Evolutionary conservation across 2,113 vertebrate genomes (phyloP).

Genomic region (Oreochromis spilurus): DNA sequence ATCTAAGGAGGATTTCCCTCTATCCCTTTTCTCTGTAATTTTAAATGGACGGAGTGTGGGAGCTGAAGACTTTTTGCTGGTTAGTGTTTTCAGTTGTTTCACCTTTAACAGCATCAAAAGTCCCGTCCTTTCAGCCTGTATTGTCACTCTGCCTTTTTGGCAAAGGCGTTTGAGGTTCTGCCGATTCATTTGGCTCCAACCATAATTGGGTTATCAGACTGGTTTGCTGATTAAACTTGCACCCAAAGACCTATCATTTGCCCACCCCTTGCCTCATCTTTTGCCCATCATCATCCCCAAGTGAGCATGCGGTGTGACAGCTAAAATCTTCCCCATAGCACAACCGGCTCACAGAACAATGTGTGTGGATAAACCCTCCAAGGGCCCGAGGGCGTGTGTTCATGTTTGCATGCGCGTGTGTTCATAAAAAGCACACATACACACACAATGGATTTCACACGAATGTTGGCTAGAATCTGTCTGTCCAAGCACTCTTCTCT

Average conservation of each 20-base stretch:
- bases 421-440: neutral
- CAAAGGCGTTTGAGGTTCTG: conserved; percentile 1
- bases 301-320: conserved; percentile 84
- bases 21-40: neutral
- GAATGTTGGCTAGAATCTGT: conserved; percentile 78
- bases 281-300: conserved; percentile 73
- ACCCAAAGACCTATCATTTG: conserved; percentile 19
- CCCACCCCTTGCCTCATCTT: conserved; percentile 44
- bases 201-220: conserved; percentile 21
- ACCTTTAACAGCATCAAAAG: neutral
- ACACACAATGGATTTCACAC: conserved; percentile 14
- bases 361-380: conserved; percentile 71
- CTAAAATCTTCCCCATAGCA: conserved; percentile 80
- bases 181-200: neutral
- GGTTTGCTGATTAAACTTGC: conserved; percentile 15
- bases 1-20: neutral
- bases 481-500: conserved; percentile 84
- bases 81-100: neutral
- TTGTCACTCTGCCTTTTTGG: neutral
- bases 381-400: conserved; percentile 26
- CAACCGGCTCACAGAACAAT: conserved; percentile 79
- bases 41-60: neutral
- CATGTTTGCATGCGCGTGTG: neutral
- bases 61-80: neutral
- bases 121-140: neutral